Conservation (phyloP, 2,888 invertebrate genomes). For the Polydrusus pterygomalis region DNA sequence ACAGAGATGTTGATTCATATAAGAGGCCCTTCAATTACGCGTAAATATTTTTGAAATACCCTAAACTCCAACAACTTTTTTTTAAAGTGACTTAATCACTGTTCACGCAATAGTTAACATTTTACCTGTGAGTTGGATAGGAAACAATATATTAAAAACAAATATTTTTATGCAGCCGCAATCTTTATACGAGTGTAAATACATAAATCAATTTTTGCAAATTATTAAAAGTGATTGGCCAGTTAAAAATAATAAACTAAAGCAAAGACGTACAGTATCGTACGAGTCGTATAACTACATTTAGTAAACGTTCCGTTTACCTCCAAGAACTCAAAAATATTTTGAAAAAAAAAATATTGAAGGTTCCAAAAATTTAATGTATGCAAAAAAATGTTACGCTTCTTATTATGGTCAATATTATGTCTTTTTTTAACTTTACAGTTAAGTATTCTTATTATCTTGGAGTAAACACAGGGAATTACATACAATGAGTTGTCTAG, state of each 20-base stretch:
- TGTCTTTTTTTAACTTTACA: no score
- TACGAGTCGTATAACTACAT: neutral
- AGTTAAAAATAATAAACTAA: slow-evolving; percentile 14
- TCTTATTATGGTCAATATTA: no score
- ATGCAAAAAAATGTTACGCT: no score
- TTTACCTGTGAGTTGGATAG: slow-evolving; percentile 9
- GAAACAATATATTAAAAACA: slow-evolving; percentile 10
- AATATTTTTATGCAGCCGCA: slow-evolving; percentile 23
- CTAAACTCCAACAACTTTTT: slow-evolving; percentile 2
- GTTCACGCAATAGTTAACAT: neutral
- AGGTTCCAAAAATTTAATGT: no score
- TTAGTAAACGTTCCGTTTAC: no score
- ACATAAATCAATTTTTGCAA: slow-evolving; percentile 23
- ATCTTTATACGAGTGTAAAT: slow-evolving; percentile 33
- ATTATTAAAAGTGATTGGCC: slow-evolving; percentile 26
- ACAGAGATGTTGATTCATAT: no score
- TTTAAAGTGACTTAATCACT: neutral
- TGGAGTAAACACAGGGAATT: no score
- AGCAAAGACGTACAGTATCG: neutral
- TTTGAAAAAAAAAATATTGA: no score
- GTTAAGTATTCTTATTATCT: no score
- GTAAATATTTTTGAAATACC: slow-evolving; percentile 8
- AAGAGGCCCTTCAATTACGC: neutral
- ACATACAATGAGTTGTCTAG: no score
- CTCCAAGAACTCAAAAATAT: no score